These are phyloP conservation scores for Heliconius ismenius DNA, from an alignment of 2,888 invertebrate genomes.

Conservation along the genomic window DNA sequence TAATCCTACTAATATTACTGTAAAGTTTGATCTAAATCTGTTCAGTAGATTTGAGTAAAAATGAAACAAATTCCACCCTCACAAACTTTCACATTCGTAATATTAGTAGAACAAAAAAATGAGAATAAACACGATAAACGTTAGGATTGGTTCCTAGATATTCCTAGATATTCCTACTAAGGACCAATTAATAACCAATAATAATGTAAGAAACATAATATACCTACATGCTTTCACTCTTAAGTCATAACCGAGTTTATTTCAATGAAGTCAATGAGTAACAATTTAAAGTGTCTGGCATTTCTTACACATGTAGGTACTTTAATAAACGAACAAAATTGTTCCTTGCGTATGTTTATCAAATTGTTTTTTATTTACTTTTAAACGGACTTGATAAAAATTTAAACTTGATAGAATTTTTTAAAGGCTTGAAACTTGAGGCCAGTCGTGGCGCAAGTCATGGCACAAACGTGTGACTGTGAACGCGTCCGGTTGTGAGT, in stretches of 20 bases:
- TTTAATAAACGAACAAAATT: too few relatives aligned
- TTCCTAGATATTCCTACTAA: background rate
- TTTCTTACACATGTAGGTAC: background rate
- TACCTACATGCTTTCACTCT: background rate
- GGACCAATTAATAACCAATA: background rate
- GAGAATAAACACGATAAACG: background rate
- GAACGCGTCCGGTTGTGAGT: too few relatives aligned
- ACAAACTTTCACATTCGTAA: background rate
- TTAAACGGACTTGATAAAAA: too few relatives aligned
- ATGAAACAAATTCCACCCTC: background rate
- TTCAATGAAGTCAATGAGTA: conserved; percentile 8
- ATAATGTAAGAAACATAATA: background rate
- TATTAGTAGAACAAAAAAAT: background rate
- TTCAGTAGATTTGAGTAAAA: background rate
- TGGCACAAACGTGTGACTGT: too few relatives aligned
- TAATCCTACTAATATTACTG: background rate
- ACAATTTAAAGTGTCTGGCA: conserved; percentile 10
- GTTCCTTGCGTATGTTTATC: too few relatives aligned
- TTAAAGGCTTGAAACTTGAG: too few relatives aligned
- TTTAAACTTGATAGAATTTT: too few relatives aligned
- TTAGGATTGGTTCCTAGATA: too few relatives aligned
- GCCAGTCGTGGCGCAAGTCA: too few relatives aligned
- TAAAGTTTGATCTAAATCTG: background rate
- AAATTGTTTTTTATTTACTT: too few relatives aligned
- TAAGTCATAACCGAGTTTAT: background rate